Conservation (phyloP, 2,113 vertebrate genomes). For the Hylia prasina region DNA sequence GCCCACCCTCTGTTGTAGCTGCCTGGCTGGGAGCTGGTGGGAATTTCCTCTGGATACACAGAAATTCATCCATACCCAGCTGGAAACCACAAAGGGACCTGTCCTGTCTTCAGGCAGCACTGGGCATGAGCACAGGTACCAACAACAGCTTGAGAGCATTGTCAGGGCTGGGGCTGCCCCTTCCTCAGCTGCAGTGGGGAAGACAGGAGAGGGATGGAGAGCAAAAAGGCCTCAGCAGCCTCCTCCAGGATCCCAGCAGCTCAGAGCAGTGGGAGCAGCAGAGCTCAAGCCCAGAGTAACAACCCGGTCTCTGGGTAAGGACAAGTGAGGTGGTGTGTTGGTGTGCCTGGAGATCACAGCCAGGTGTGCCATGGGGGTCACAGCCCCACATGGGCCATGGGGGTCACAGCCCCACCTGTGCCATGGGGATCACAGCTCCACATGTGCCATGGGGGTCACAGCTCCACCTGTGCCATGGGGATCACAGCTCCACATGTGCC, state of each 20-base stretch:
- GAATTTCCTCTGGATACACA: neutral
- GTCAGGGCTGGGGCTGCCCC: neutral
- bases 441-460: neutral
- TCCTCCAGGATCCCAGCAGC: neutral
- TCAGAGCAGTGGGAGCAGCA: neutral
- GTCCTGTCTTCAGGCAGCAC: neutral
- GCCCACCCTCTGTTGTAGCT: neutral
- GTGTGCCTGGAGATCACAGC: neutral
- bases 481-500: too few relatives aligned
- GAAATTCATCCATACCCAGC: neutral
- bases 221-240: neutral
- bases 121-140: neutral
- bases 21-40: neutral
- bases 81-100: neutral
- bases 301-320: neutral
- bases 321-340: neutral
- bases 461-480: fast-evolving
- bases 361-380: neutral
- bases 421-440: neutral
- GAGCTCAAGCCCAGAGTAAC: neutral
- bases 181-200: neutral
- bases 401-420: fast-evolving
- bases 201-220: neutral
- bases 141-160: neutral
- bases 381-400: fast-evolving